Conservation (phyloP, 2,797 vertebrate species). For the Eptatretus atami region DNA sequence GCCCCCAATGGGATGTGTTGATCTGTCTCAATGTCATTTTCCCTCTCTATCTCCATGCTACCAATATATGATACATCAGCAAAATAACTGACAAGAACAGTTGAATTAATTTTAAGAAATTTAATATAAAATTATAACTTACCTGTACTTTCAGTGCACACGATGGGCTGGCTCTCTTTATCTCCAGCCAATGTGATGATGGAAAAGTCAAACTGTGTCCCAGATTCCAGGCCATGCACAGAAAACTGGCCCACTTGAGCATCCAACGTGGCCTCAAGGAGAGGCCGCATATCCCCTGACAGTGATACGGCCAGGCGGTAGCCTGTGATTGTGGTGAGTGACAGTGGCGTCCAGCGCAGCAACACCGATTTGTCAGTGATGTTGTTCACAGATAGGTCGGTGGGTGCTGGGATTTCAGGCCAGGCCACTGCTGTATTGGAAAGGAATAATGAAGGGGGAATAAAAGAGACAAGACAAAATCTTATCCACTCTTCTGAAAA, state of each 20-base stretch:
- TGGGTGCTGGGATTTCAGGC: constrained; percentile 13
- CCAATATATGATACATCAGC: no score
- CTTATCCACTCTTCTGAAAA: no score
- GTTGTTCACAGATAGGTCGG: constrained; percentile 48
- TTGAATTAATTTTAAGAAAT: no score
- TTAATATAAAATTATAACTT: constrained; percentile 15
- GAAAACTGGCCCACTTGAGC: constrained; percentile 52
- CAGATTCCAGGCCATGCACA: constrained; percentile 65
- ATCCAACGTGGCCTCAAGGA: constrained; percentile 65
- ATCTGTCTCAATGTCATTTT: no score
- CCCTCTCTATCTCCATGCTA: no score
- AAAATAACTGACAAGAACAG: no score
- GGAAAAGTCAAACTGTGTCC: constrained; percentile 83
- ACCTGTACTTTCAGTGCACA: constrained; percentile 76
- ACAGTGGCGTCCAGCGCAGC: constrained; percentile 68
- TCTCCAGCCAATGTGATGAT: constrained; percentile 67
- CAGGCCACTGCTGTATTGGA: no score
- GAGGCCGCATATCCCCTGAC: constrained; percentile 58
- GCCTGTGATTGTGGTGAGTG: constrained; percentile 50
- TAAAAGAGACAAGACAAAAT: no score
- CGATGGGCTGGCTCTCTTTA: constrained; percentile 60
- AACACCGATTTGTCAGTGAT: constrained; percentile 74
- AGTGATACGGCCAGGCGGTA: constrained; percentile 77
- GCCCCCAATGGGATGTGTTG: no score
- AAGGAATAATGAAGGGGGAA: no score